Conservation (phyloP, 2,113 vertebrate species). For the Megaceryle torquata region DNA sequence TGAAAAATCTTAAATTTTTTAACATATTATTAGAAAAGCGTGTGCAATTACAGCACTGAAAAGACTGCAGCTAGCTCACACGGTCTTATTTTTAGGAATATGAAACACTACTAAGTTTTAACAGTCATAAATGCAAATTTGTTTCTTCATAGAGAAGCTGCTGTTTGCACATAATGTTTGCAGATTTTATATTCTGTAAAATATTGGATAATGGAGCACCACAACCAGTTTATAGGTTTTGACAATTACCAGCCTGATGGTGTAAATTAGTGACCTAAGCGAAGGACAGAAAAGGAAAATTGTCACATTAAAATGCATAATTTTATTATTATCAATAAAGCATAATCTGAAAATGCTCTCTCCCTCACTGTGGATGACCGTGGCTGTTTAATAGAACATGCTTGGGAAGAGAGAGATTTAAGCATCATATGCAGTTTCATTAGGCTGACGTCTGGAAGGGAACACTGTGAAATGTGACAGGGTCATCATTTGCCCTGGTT, state of each 20-base stretch:
- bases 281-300: slow-evolving; percentile 7
- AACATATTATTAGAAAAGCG: neutral
- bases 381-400: neutral
- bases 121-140: neutral
- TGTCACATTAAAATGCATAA: neutral
- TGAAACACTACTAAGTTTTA: neutral
- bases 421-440: neutral
- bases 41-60: neutral
- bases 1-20: neutral
- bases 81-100: slow-evolving; percentile 13
- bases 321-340: neutral
- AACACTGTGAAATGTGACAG: neutral
- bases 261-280: slow-evolving; percentile 12
- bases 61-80: neutral
- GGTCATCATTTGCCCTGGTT: neutral
- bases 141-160: neutral
- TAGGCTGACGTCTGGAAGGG: rapidly evolving
- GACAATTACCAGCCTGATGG: neutral
- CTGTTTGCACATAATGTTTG: neutral
- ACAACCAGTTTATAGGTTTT: neutral
- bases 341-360: neutral
- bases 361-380: neutral
- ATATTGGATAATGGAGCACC: slow-evolving; percentile 6
- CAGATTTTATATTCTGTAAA: slow-evolving; percentile 1
- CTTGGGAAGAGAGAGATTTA: neutral